Conservation (phyloP, 2,888 invertebrate genomes). For the Tyria jacobaeae region DNA sequence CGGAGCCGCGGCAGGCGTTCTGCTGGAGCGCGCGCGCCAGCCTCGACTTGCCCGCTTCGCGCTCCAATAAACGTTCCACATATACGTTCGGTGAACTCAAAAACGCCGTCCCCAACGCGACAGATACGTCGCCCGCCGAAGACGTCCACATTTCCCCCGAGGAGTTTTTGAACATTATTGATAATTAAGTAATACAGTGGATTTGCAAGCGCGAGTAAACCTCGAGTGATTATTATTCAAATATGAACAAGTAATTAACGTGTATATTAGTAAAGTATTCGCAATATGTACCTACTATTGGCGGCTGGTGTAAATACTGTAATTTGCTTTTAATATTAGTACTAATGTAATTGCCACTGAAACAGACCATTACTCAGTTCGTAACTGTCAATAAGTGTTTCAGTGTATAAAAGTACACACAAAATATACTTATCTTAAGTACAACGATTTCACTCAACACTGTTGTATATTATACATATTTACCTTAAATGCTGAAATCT, state of each 20-base stretch:
- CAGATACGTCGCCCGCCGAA: constrained; percentile 56
- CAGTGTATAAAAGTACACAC: constrained; percentile 22
- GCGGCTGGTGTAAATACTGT: constrained; percentile 83
- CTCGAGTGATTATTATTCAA: constrained; percentile 55
- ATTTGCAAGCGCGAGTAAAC: constrained; percentile 45
- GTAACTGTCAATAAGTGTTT: constrained; percentile 8
- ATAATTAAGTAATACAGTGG: constrained; percentile 64
- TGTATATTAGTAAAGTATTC: constrained; percentile 72
- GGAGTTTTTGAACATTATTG: constrained; percentile 77
- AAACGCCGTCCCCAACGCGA: constrained; percentile 75
- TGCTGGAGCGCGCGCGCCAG: constrained; percentile 74
- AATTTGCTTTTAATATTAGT: constrained; percentile 82
- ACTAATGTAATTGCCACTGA: constrained; percentile 79
- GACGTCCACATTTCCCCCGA: constrained; percentile 72
- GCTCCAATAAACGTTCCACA: constrained; percentile 57
- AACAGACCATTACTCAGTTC: constrained; percentile 81
- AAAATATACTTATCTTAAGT: constrained; percentile 14
- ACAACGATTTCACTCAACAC: constrained; percentile 14
- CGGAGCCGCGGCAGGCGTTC: constrained; percentile 74
- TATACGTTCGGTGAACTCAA: constrained; percentile 83
- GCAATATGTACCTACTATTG: constrained; percentile 65
- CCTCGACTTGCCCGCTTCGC: constrained; percentile 58
- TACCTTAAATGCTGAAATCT: not conserved
- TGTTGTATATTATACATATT: constrained; percentile 6
- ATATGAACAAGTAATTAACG: constrained; percentile 66